phyloP scores from a whole-genome alignment of 2,113 vertebrate genomes.

The Neofelis nebulosa region DNA sequence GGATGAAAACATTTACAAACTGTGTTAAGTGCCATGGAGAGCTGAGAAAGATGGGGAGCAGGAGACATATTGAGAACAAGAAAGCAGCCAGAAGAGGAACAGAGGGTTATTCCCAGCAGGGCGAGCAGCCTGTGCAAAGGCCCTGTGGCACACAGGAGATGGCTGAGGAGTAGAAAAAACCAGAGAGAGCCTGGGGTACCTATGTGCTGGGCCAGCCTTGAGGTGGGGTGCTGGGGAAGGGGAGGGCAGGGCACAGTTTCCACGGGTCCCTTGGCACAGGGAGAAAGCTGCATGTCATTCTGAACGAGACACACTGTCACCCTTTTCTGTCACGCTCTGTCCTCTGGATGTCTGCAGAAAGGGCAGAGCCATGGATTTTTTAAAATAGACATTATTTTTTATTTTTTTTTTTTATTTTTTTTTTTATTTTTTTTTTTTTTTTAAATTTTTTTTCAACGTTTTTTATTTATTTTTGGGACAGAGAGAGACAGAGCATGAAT shows the following conservation, averaged over 20 bases:
- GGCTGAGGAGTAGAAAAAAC: too few species aligned
- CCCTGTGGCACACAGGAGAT: neutral
- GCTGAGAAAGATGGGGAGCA: neutral
- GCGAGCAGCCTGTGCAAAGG: neutral
- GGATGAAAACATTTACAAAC: neutral
- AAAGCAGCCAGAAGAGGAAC: neutral
- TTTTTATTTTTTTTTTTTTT: too few species aligned
- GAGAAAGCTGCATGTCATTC: neutral
- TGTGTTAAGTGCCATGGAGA: neutral
- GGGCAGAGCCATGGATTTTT: neutral
- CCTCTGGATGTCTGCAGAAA: neutral
- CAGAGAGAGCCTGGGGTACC: neutral
- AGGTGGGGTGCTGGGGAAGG: neutral
- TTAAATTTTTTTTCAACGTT: too few species aligned
- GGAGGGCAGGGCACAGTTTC: neutral
- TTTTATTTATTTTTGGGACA: too few species aligned
- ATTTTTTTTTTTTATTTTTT: too few species aligned
- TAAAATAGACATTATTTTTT: neutral
- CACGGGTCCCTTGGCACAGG: neutral
- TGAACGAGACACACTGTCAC: neutral
- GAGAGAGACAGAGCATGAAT: too few species aligned
- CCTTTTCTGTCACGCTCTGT: neutral
- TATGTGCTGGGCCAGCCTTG: too few species aligned
- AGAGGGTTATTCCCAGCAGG: neutral
- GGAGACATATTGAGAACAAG: neutral